These are phyloP conservation scores for Esox lucius DNA, from an alignment of 2,797 vertebrate genomes.

Conservation along the genomic window DNA sequence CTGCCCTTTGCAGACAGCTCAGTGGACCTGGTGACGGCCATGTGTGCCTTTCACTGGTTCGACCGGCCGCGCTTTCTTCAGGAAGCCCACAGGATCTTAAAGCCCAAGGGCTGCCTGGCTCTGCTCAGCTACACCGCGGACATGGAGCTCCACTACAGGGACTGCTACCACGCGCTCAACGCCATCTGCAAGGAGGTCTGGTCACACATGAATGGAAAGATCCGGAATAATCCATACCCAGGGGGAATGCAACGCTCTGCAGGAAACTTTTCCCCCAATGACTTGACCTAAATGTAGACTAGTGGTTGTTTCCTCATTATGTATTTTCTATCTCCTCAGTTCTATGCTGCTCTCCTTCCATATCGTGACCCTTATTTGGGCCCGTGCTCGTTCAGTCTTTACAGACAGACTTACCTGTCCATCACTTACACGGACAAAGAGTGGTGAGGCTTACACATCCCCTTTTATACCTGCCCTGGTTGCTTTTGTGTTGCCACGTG, in stretches of 20 bases:
- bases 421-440: slow-evolving; percentile 78
- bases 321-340: slow-evolving; percentile 47
- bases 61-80: slow-evolving; percentile 67
- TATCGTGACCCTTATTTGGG: slow-evolving; percentile 59
- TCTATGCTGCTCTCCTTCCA: slow-evolving; percentile 57
- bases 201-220: not conserved
- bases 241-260: too few species aligned
- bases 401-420: slow-evolving; percentile 66
- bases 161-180: slow-evolving; percentile 70
- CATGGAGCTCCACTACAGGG: slow-evolving; percentile 68
- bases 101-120: slow-evolving; percentile 73
- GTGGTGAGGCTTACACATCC: slow-evolving; percentile 68
- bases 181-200: slow-evolving; percentile 73
- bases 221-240: too few species aligned
- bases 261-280: too few species aligned
- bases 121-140: slow-evolving; percentile 75
- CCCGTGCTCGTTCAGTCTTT: slow-evolving; percentile 40
- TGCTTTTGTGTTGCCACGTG: not conserved
- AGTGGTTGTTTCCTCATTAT: too few species aligned
- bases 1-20: slow-evolving; percentile 65
- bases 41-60: slow-evolving; percentile 85
- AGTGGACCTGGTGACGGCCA: slow-evolving; percentile 75
- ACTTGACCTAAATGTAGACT: too few species aligned
- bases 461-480: not conserved
- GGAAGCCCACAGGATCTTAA: slow-evolving; percentile 76